These are phyloP conservation scores for Nannobrachium achirus DNA, from an alignment of 2,113 vertebrate species.

Conservation along the genomic window DNA sequence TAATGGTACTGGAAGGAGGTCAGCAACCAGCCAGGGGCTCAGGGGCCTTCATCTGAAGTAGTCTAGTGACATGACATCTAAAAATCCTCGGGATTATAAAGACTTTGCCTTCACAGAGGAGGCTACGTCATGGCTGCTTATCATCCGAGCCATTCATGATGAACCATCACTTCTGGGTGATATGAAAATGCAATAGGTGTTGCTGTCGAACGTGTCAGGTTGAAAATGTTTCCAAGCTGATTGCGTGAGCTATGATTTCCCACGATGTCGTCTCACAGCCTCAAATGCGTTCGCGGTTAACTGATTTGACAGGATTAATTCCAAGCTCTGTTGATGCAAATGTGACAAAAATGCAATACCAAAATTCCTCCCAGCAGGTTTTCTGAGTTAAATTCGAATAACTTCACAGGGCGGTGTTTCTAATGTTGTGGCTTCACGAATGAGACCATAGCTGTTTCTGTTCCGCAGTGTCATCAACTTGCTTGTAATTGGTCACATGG, in stretches of 20 bases:
- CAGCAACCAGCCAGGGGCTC: conserved; percentile 65
- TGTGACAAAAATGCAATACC: not conserved
- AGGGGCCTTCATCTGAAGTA: conserved; percentile 44
- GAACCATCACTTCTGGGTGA: not conserved
- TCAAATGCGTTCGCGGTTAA: not conserved
- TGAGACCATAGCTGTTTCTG: conserved; percentile 24
- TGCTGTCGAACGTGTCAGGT: not conserved
- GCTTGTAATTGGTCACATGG: conserved; percentile 29
- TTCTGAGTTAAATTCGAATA: not conserved
- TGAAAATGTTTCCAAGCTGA: conserved; percentile 5
- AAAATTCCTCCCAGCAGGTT: not conserved
- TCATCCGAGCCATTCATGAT: conserved; percentile 3
- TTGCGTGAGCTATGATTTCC: not conserved
- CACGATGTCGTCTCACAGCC: not conserved
- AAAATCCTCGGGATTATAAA: conserved; percentile 45
- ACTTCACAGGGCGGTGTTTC: not conserved
- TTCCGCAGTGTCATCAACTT: conserved; percentile 51
- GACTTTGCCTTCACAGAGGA: conserved; percentile 51
- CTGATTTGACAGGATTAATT: not conserved
- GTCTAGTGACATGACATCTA: conserved; percentile 74
- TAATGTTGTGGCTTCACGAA: conserved; percentile 37
- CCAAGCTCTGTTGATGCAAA: not conserved
- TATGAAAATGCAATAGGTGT: not conserved
- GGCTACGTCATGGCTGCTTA: conserved; percentile 61
- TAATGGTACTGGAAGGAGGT: conserved; percentile 69